Evolutionary conservation across 2,113 vertebrate genomes (phyloP), one percentile per base, ranked within the genome.

Genomic region (Dromiciops gliroides): DNA sequence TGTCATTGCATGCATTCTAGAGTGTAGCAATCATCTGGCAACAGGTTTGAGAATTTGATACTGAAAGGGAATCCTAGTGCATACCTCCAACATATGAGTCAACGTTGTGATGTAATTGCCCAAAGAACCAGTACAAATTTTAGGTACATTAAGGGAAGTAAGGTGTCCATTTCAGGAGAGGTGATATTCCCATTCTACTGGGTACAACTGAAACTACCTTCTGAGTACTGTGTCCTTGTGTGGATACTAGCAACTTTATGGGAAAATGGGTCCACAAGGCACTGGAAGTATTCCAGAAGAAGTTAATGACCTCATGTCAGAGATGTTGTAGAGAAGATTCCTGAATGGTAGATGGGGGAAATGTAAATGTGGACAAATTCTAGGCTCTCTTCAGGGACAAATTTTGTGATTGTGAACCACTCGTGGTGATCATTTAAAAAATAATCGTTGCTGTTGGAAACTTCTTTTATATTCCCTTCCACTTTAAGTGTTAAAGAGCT

Each of bases 71-170:
- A 24, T 92, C 83, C 53, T 94, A 83, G 44, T 67, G 26, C 0
- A 0, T 53, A 24, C 48, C 19, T 96, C 94, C 75, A 91, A 90
- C 94, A 89, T 67, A 60, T 88, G 56, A 95, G 44, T 94, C 89
- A 94, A 19, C 37, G 8, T 31, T 92, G n/a, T 49, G 89, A 51
- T 23, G 44, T 88, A 94, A 50, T 75, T 49, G 47, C 50, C 37
- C 26, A 47, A 26, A 92, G 53, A 67, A 67, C 56, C 14, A 5
- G 31, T 94, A 91, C 37, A 89, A 44, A 53, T n/a, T 94, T 53
- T 50, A 23, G 49, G 89, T 94, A 37, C 51, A 24, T 92, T 93
- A 25, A 67, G 60, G 7, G 37, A 19, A n/a, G 16, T 19, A 75
- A 75, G 37, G 37, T 75, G 60, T 75, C 37, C 60, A 16, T n/a